Conservation (phyloP, 2,888 invertebrate genomes). For the Noctua fimbriata region DNA sequence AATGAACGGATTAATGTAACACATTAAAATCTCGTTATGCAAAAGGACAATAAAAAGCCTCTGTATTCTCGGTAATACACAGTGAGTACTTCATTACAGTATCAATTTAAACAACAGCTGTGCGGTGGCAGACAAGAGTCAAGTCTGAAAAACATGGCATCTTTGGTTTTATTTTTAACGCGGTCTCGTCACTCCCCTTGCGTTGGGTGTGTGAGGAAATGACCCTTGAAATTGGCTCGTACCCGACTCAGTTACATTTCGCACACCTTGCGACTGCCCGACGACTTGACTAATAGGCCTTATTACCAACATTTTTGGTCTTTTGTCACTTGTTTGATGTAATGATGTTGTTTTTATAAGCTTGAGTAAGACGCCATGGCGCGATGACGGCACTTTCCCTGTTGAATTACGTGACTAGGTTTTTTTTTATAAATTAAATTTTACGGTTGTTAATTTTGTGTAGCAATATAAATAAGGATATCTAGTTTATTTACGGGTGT, state of each 20-base stretch:
- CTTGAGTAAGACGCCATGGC: slow-evolving; percentile 58
- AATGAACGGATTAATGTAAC: slow-evolving; percentile 37
- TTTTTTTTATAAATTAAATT: slow-evolving; percentile 35
- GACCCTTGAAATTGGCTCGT: slow-evolving; percentile 88
- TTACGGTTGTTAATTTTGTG: slow-evolving; percentile 22
- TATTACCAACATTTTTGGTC: slow-evolving; percentile 81
- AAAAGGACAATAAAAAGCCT: slow-evolving; percentile 39
- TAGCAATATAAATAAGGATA: slow-evolving; percentile 1
- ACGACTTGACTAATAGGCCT: slow-evolving; percentile 84
- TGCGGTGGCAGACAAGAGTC: slow-evolving; percentile 65
- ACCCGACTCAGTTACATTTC: slow-evolving; percentile 80
- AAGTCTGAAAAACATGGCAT: slow-evolving; percentile 66
- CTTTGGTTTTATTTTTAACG: slow-evolving; percentile 79
- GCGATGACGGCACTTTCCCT: slow-evolving; percentile 44
- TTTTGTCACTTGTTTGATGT: slow-evolving; percentile 81
- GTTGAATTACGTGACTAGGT: slow-evolving; percentile 30
- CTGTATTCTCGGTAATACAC: slow-evolving; percentile 42
- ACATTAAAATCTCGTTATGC: slow-evolving; percentile 56
- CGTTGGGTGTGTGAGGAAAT: slow-evolving; percentile 85
- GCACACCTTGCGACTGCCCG: slow-evolving; percentile 83
- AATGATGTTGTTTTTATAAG: slow-evolving; percentile 72
- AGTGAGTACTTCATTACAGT: slow-evolving; percentile 62
- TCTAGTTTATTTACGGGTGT: no score
- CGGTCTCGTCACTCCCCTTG: slow-evolving; percentile 69
- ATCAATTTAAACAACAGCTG: slow-evolving; percentile 78